Conservation (phyloP, 2,797 vertebrate species). For the Antrozous pallidus region DNA sequence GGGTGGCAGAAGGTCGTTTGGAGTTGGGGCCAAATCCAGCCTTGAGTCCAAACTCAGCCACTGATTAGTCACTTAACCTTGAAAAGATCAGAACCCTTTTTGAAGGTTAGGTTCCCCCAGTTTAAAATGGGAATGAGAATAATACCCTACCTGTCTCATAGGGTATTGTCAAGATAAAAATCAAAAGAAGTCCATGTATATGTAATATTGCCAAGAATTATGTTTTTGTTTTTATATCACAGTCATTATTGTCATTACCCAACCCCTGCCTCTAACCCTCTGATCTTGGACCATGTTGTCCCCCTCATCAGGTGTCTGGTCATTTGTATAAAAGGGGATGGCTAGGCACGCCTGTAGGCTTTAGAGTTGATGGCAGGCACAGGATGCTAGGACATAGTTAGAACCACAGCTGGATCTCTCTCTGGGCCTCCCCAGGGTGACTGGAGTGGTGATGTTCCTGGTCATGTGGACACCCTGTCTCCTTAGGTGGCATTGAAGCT, state of each 20-base stretch:
- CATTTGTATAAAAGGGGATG: not conserved
- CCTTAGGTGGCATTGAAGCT: conserved; percentile 86
- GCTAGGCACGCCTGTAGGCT: not conserved
- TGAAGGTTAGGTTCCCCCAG: not conserved
- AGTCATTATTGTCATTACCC: not conserved
- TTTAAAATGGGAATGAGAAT: not conserved
- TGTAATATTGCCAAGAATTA: not conserved
- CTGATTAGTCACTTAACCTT: not conserved
- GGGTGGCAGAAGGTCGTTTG: not conserved
- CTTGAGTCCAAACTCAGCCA: not conserved
- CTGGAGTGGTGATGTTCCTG: conserved; percentile 90
- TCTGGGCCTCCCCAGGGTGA: conserved; percentile 83
- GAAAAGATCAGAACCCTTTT: not conserved
- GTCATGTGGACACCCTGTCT: conserved; percentile 88
- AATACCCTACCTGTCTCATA: not conserved
- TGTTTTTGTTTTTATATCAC: not conserved
- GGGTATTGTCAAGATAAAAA: not conserved
- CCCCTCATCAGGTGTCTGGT: not conserved
- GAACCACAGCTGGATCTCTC: conserved; percentile 90
- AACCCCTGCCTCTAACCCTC: not conserved
- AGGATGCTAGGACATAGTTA: conserved; percentile 16
- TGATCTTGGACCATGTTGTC: not conserved
- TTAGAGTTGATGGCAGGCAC: not conserved
- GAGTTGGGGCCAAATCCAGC: not conserved
- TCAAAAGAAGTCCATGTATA: not conserved